phyloP scores from a whole-genome alignment of 2,113 vertebrate species.

The Bufo bufo region DNA sequence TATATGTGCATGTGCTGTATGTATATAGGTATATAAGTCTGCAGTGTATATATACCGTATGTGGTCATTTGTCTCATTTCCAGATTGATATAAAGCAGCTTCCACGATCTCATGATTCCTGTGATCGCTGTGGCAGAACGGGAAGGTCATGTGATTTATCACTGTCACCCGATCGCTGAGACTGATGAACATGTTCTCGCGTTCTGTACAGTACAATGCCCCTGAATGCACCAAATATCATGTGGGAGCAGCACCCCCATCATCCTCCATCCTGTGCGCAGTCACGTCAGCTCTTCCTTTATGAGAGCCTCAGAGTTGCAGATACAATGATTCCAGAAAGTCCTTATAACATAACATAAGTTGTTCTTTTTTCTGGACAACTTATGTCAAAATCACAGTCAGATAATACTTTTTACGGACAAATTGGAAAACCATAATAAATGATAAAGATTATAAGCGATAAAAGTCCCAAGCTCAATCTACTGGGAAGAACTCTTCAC shows the following conservation, averaged over 20 bases:
- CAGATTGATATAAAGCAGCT: background rate
- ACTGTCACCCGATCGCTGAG: conserved; percentile 18
- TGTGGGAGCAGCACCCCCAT: background rate
- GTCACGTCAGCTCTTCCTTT: conserved; percentile 6
- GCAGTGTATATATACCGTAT: too few relatives aligned
- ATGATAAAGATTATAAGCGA: too few relatives aligned
- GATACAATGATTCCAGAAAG: background rate
- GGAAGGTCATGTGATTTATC: conserved; percentile 48
- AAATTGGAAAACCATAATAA: too few relatives aligned
- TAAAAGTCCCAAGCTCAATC: too few relatives aligned
- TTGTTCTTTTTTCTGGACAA: too few relatives aligned
- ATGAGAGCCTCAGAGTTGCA: background rate
- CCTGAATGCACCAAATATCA: background rate
- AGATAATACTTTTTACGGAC: too few relatives aligned
- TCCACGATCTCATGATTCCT: background rate
- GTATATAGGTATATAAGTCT: background rate
- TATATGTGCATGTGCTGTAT: background rate
- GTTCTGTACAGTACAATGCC: background rate
- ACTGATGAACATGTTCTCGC: conserved; percentile 11
- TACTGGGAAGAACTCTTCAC: too few relatives aligned
- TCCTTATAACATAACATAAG: too few relatives aligned
- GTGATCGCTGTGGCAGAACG: background rate
- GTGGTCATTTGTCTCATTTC: background rate
- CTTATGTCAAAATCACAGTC: too few relatives aligned
- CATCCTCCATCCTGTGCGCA: background rate